Evolutionary conservation across 1,140 invertebrate species (phyloP).

Genomic region (Pseudomyrmex dendroicus): DNA sequence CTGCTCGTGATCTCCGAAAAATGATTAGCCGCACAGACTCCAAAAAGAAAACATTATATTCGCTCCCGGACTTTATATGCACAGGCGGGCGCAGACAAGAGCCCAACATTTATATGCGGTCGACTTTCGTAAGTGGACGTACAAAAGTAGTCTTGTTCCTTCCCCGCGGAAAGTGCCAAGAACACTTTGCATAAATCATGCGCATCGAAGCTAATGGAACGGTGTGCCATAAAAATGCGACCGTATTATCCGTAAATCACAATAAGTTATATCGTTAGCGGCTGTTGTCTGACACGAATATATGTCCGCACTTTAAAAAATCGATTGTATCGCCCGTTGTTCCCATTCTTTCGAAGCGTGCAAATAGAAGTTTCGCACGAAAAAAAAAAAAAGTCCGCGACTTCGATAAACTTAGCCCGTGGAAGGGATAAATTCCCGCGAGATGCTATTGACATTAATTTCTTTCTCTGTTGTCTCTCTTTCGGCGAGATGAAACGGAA

Average conservation of each 20-base stretch:
- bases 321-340: conserved; percentile 29
- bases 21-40: not conserved
- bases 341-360: not conserved
- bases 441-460: conserved; percentile 14
- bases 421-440: conserved; percentile 9
- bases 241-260: conserved; percentile 52
- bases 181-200: conserved; percentile 59
- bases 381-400: conserved; percentile 13
- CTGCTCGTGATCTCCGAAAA: conserved; percentile 28
- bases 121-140: conserved; percentile 29
- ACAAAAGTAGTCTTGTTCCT: conserved; percentile 19
- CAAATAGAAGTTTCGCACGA: not conserved
- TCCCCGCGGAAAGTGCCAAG: conserved; percentile 27
- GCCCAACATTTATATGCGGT: conserved; percentile 42
- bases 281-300: conserved; percentile 51
- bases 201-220: conserved; percentile 58
- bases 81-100: conserved; percentile 31
- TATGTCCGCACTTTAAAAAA: conserved; percentile 42
- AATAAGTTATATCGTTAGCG: conserved; percentile 51
- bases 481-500: not conserved
- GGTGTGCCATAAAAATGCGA: conserved; percentile 49
- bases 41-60: conserved; percentile 12
- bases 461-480: not conserved
- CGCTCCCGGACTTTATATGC: conserved; percentile 14
- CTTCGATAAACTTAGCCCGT: conserved; percentile 31